Base-by-base conservation (phyloP, 1,140 invertebrate species). In the Vanessa atalanta region DNA sequence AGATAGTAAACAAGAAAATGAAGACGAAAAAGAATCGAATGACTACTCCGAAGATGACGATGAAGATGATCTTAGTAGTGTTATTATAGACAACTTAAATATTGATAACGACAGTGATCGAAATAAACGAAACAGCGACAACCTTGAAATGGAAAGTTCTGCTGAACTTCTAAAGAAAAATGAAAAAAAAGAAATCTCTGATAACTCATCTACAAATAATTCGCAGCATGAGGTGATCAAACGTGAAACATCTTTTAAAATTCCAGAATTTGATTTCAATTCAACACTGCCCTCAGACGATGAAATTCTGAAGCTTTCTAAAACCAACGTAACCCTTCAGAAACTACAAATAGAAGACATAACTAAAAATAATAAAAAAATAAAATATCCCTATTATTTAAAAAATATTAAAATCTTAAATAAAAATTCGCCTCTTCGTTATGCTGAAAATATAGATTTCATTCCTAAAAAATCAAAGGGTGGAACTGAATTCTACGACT, bases 401-500 rank as follows among this genome's bases (percentile, higher is more conserved):
- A 83, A 83, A 79, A 81, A 83, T 57, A 61, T 82, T n/a, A 85
- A 88, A 72, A 57, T 65, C 16, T 72, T 94, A 7, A 84, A 91
- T 68, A 89, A 90, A 84, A 79, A 95, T 86, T 95, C 95, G 8
- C 94, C 95, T 0, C 75, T 95, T 26, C 83, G 94, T 53, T 95
- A 95, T 78, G 94, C 94, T 3, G 93, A 94, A 87, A 93, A 95
- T 88, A 81, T 94, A 0, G 85, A 91, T 74, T 85, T 93, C 23
- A 93, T 95, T 65, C 95, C 95, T 0, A 88, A 83, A 74, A 95
- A 95, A 89, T 91, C 91, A 2, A 79, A 85, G 57, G 93, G 93
- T 31, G 91, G 93, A 47, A 93, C 94, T 78, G 93, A 94, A 72
- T 95, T 95, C 86, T 95, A 95, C 78, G 93, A 95, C 70, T 94